These are phyloP conservation scores for Lucilia sericata DNA, from an alignment of 1,140 invertebrate species.

Conservation along the genomic window DNA sequence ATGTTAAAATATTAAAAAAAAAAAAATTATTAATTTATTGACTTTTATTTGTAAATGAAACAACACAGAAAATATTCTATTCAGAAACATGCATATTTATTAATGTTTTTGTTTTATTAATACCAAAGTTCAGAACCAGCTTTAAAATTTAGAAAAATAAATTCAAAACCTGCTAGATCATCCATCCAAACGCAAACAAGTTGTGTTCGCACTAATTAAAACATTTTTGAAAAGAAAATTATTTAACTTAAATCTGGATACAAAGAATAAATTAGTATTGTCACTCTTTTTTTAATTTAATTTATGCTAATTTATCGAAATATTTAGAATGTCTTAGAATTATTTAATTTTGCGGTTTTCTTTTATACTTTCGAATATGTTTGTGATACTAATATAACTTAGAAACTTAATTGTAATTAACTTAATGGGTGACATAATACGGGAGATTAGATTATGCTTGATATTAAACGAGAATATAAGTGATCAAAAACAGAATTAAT, in stretches of 20 bases:
- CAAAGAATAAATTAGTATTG: not conserved
- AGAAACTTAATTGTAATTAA: too few species aligned
- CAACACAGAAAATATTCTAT: not conserved
- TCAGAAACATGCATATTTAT: not conserved
- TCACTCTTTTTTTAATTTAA: too few species aligned
- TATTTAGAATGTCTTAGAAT: too few species aligned
- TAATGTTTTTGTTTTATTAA: not conserved
- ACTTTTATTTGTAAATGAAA: not conserved
- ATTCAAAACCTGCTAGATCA: not conserved
- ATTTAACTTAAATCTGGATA: not conserved
- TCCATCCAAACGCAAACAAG: too few species aligned
- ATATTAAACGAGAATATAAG: too few species aligned
- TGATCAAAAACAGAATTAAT: too few species aligned
- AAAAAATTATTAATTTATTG: not conserved
- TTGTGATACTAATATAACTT: too few species aligned
- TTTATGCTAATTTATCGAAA: too few species aligned
- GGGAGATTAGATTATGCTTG: too few species aligned
- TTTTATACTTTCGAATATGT: too few species aligned
- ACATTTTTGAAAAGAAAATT: not conserved
- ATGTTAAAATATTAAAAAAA: not conserved
- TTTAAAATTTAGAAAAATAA: not conserved
- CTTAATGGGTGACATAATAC: too few species aligned
- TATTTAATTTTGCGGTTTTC: too few species aligned
- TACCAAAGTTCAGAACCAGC: conserved; percentile 2
- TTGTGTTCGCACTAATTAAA: not conserved